Evolutionary conservation across 1,140 invertebrate genomes (phyloP).

Genomic region (Halictus rubicundus): DNA sequence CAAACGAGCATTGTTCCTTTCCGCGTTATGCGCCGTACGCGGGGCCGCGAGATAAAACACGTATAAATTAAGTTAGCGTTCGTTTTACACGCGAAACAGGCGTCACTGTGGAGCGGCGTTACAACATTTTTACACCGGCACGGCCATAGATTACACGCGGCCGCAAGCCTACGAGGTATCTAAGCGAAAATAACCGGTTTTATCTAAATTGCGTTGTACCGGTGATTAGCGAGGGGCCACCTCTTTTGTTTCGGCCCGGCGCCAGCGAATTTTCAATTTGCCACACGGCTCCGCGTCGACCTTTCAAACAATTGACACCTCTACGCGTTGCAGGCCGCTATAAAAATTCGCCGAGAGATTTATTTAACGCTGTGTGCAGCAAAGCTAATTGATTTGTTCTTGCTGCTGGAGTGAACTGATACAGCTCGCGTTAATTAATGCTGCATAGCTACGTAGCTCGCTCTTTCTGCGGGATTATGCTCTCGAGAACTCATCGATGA

Average conservation of each 20-base stretch:
- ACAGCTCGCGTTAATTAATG: no score
- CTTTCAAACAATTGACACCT: no score
- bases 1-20: constrained; percentile 21
- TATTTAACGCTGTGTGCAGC: no score
- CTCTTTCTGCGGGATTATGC: no score
- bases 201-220: constrained; percentile 26
- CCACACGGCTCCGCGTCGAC: no score
- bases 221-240: background rate
- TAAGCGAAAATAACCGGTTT: constrained; percentile 27
- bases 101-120: background rate
- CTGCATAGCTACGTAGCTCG: no score
- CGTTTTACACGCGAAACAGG: constrained; percentile 24
- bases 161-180: background rate
- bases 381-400: no score
- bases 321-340: no score
- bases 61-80: constrained; percentile 30
- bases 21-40: background rate
- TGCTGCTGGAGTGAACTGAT: no score
- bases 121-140: constrained; percentile 2
- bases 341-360: no score
- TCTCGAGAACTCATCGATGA: no score
- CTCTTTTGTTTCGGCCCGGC: background rate
- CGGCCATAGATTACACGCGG: constrained; percentile 6
- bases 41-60: constrained; percentile 10
- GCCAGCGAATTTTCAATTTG: constrained; percentile 9